These are phyloP conservation scores for Medauroidea extradentata DNA, from an alignment of 1,140 invertebrate genomes.

Conservation along the genomic window DNA sequence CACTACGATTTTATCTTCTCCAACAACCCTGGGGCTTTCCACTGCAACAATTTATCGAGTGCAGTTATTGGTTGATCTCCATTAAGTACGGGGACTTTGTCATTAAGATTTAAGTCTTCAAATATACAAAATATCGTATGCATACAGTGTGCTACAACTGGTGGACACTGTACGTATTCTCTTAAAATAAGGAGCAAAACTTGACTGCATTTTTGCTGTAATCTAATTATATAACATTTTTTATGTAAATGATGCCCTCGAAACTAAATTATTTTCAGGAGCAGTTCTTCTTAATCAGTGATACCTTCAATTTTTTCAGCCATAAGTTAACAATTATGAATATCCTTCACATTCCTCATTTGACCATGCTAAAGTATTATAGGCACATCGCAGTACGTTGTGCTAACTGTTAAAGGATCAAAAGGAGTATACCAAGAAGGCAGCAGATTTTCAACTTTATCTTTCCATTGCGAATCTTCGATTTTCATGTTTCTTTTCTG, in stretches of 20 bases:
- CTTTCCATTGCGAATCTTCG: neutral
- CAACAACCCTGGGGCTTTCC: slow-evolving; percentile 25
- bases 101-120: slow-evolving; percentile 2
- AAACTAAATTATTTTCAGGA: neutral
- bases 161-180: neutral
- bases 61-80: slow-evolving; percentile 26
- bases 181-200: neutral
- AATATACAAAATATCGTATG: neutral
- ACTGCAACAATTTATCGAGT: slow-evolving; percentile 28
- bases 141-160: slow-evolving; percentile 1
- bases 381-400: neutral
- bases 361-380: neutral
- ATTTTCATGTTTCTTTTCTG: neutral
- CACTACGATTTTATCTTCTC: slow-evolving; percentile 26
- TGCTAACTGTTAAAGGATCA: neutral
- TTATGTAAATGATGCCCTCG: neutral
- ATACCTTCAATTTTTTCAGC: no score
- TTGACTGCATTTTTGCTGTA: no score
- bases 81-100: slow-evolving; percentile 9
- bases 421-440: neutral
- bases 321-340: neutral
- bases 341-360: neutral
- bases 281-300: no score
- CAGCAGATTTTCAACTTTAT: neutral
- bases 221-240: no score